Conservation (phyloP, 1,140 invertebrate species). For the Ridgeia piscesae region DNA sequence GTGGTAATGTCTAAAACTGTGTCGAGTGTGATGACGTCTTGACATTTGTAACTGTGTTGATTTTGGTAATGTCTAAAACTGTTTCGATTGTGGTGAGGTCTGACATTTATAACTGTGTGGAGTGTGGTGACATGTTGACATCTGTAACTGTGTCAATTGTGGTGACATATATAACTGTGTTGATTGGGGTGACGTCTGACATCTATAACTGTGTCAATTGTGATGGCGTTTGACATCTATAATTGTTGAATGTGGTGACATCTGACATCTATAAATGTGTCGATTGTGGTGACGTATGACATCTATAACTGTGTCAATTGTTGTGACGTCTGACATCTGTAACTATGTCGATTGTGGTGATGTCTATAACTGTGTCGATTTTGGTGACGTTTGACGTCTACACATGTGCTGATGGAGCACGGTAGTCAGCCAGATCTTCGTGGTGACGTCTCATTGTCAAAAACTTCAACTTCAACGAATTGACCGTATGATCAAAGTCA, state of each 20-base stretch:
- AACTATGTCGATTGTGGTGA: background rate
- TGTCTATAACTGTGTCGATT: no score
- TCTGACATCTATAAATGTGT: background rate
- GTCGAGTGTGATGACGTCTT: no score
- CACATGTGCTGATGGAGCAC: constrained; percentile 44
- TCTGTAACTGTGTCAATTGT: no score
- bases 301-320: no score
- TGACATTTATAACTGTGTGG: no score
- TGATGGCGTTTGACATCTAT: background rate
- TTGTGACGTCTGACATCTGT: background rate
- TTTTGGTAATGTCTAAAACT: no score
- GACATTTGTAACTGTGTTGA: no score
- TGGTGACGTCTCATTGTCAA: constrained; percentile 58
- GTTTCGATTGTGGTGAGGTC: no score
- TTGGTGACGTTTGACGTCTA: background rate
- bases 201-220: background rate
- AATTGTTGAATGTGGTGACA: background rate
- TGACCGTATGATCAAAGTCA: constrained; percentile 51
- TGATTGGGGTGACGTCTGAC: no score
- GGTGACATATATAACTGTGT: no score
- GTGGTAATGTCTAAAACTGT: no score
- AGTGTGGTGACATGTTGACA: no score
- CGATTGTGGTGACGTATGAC: background rate
- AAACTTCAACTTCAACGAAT: constrained; percentile 57
- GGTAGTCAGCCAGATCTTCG: constrained; percentile 58